Base-by-base conservation (phyloP, 1,140 invertebrate genomes). In the Drosophila melanica region DNA sequence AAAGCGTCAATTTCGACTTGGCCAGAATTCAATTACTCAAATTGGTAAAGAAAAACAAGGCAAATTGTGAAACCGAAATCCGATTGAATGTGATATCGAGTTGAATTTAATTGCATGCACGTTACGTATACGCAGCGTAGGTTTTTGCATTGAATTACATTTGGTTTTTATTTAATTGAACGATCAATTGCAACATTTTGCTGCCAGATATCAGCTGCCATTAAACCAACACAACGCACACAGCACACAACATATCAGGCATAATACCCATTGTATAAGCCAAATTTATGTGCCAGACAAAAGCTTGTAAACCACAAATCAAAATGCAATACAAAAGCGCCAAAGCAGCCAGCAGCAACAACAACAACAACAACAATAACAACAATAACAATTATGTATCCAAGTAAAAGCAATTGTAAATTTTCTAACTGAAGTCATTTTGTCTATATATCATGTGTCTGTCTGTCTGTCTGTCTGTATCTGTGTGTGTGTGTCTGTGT, bases 331-430 rank as follows among this genome's bases (percentile, higher is more conserved):
- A 87, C 82, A 86, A 86, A 77, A 68, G 78, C 79, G 47, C 81
- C 75, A 66, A 75, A 59, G 20, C 60, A 63, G 41, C 65, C 35
- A 74, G 16, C 66, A 64, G 20, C 20, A 60, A 20, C 41, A 64
- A 20, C 33, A 76, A 35, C 37, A 54, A 30, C 23, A 53, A 63
- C 55, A 72, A 39, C 18, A 65, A 55, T 35, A 72, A 57, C 39
- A 79, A 51, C 53, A 79, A 68, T 68, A 81, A 86, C 81, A 75
- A 86, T 75, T 75, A 81, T 77, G 72, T 82, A 74, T 87, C 82
- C 82, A 89, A 86, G 82, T 82, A 82, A 86, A 82, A 86, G 82
- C 82, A 87, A 86, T 86, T 87, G 82, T 86, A 73, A 79, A 86
- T 86, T 86, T 86, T 82, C 79, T 77, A 86, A 89, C 82, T 82